Evolutionary conservation across 1,140 invertebrate species (phyloP).

Genomic region (Cydia splendana): DNA sequence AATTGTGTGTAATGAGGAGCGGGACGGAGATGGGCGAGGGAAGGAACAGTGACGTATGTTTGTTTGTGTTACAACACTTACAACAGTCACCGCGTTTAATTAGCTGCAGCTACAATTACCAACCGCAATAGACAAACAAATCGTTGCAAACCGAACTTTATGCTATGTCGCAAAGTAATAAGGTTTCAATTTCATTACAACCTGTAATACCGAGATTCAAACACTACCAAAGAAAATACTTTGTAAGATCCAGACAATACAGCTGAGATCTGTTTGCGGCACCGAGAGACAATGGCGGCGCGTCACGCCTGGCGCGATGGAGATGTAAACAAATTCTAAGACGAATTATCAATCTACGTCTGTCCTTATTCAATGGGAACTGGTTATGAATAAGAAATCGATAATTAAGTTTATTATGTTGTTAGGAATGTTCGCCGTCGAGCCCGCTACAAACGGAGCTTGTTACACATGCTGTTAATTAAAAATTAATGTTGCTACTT

Average conservation of each 20-base stretch:
- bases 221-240: conserved; percentile 16
- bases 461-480: conserved; percentile 10
- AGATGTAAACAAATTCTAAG: conserved; percentile 33
- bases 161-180: background rate
- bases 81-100: conserved; percentile 60
- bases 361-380: conserved; percentile 30
- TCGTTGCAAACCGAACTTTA: background rate
- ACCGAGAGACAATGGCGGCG: conserved; percentile 11
- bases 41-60: conserved; percentile 18
- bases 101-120: conserved; percentile 40
- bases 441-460: conserved; percentile 1
- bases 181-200: background rate
- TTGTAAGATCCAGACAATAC: background rate
- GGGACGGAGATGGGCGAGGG: conserved; percentile 20
- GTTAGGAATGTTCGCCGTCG: conserved; percentile 14
- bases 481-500: conserved; percentile 6
- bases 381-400: conserved; percentile 27
- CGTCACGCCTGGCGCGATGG: conserved; percentile 21
- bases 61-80: conserved; percentile 58
- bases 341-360: conserved; percentile 33
- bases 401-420: conserved; percentile 33
- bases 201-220: background rate
- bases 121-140: conserved; percentile 22
- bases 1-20: background rate
- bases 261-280: conserved; percentile 15